These are phyloP conservation scores for Margarornis squamiger DNA, from an alignment of 2,797 vertebrate species.

Conservation along the genomic window DNA sequence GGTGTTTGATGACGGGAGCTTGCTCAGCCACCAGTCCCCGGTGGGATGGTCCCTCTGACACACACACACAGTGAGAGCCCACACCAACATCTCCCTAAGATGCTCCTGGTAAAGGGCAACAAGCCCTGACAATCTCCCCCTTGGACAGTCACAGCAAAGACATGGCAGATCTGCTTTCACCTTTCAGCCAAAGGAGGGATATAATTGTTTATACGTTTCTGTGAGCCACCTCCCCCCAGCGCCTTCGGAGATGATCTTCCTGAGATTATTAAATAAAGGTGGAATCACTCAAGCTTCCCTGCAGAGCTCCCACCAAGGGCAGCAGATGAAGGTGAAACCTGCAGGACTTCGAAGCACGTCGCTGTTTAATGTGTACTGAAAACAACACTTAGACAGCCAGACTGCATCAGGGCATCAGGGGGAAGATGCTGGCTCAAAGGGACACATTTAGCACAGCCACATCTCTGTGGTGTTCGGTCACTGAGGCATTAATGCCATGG, in stretches of 20 bases:
- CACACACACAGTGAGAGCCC: accelerated
- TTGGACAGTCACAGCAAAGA: neutral
- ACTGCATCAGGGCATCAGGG: neutral
- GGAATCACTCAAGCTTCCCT: neutral
- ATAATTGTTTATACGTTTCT: neutral
- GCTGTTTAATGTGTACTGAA: slow-evolving; percentile 7
- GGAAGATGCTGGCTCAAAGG: slow-evolving; percentile 27
- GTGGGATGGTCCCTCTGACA: accelerated
- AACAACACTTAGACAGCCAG: slow-evolving; percentile 25
- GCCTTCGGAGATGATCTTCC: neutral
- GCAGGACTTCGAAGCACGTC: neutral
- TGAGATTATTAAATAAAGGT: neutral
- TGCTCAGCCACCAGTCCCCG: neutral
- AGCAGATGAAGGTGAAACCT: slow-evolving; percentile 3
- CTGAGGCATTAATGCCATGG: slow-evolving; percentile 25
- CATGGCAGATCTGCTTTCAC: neutral
- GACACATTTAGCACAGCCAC: slow-evolving; percentile 51
- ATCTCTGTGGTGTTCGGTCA: neutral
- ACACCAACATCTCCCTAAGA: neutral
- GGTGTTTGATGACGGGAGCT: neutral
- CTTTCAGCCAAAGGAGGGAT: neutral
- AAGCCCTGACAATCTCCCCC: accelerated
- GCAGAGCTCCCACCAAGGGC: slow-evolving; percentile 23
- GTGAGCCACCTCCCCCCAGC: neutral
- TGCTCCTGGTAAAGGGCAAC: neutral